Evolutionary conservation across 2,113 vertebrate genomes (phyloP), one percentile per base, ranked within the genome.

Genomic region (Melozone crissalis): DNA sequence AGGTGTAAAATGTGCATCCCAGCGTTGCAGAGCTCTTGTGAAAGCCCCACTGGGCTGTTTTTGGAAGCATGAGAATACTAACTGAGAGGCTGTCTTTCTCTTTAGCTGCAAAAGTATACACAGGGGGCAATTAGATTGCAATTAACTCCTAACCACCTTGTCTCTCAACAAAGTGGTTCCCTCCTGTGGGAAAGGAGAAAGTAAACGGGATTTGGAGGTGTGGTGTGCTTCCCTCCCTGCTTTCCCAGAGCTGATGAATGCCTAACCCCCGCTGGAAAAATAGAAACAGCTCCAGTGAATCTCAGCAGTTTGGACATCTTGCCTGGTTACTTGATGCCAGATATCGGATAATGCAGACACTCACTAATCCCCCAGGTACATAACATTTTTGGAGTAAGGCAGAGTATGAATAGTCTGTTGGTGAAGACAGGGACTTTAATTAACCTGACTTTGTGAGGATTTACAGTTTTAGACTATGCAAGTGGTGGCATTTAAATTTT

Each of bases 131-230:
- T 96, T 95, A 94, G 95, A 91, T 81, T 68, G 85, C 94, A 91
- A 97, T 97, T 96, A 95, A 87, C 87, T 92, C 89, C 80, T 84
- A 89, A 97, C 89, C 73, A 92, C 73, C 61, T 84, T 84, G 77
- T 92, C 93, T 93, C 86, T 94, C 93, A 94, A 83, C 93, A 94
- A 94, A 90, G 86, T 55, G 75, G 49, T 95, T 78, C 72, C 86
- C 67, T 89, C 92, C 72, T 86, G 26, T 77, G 94, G 74, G 81
- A 84, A 84, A 82, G 84, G 84, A 90, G 94, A 97, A 95, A 96
- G 84, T 93, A 94, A 95, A 95, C 0, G 89, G 79, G 81, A 91
- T 94, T 95, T 87, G 78, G 78, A 86, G 68, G 79, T 39, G 43
- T 84, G 59, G 61, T 74, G 62, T 71, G 11, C 41, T 93, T 80